Evolutionary conservation across 2,113 vertebrate genomes (phyloP).

Genomic region (Anseranas semipalmata): DNA sequence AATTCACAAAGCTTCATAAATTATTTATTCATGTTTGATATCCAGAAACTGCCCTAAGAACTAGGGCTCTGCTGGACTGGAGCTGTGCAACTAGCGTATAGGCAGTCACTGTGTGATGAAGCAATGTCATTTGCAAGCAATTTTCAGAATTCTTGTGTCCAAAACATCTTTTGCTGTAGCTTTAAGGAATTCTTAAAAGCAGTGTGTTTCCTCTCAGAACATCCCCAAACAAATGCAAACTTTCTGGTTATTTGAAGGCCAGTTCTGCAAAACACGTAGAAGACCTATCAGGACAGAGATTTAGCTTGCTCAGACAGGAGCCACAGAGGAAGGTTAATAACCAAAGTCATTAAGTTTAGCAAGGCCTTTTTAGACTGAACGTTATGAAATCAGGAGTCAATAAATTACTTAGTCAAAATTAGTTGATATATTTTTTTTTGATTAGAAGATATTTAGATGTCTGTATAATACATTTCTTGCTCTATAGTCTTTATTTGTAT

Average conservation of each 20-base stretch:
- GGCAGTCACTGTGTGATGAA: background rate
- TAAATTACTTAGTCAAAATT: background rate
- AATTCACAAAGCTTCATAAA: background rate
- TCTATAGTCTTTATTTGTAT: background rate
- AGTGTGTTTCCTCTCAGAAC: background rate
- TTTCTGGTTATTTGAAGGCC: background rate
- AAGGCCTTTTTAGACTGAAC: background rate
- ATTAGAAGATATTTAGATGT: background rate
- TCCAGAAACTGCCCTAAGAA: background rate
- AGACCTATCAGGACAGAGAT: background rate
- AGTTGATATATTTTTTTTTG: background rate
- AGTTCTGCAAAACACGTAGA: background rate
- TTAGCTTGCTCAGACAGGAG: constrained; percentile 1
- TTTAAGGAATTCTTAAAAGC: background rate
- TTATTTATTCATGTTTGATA: background rate
- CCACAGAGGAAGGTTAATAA: background rate
- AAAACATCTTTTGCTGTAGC: background rate
- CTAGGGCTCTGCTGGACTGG: background rate
- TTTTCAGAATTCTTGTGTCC: background rate
- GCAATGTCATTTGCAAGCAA: background rate
- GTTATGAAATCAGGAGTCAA: background rate
- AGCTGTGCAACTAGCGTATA: background rate
- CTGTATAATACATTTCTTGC: background rate
- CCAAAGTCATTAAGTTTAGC: background rate
- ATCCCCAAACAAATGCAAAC: background rate